Conservation (phyloP, 2,113 vertebrate species). For the Sialia sialis region DNA sequence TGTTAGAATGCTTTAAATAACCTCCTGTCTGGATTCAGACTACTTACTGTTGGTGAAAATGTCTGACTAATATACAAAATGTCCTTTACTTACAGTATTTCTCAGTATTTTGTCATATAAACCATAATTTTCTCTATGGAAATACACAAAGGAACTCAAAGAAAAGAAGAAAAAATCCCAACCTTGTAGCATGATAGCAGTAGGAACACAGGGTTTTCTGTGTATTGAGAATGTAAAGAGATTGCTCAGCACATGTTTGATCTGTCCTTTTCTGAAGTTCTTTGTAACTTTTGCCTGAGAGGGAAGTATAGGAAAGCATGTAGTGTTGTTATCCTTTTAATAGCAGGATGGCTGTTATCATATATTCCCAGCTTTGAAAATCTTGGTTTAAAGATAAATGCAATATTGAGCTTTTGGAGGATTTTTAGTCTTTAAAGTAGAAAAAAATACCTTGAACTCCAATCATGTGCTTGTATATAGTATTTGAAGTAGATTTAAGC, state of each 20-base stretch:
- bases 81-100: not conserved
- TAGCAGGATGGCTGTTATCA: not conserved
- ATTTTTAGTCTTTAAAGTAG: not conserved
- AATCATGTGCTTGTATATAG: not conserved
- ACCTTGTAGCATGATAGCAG: not conserved
- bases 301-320: not conserved
- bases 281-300: not conserved
- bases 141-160: not conserved
- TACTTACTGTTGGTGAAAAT: not conserved
- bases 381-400: not conserved
- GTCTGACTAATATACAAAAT: not conserved
- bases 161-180: not conserved
- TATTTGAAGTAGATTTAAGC: not conserved
- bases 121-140: not conserved
- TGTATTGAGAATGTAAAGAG: not conserved
- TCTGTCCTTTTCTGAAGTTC: not conserved
- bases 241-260: not conserved
- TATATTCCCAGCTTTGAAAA: not conserved
- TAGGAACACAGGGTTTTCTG: not conserved
- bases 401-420: not conserved
- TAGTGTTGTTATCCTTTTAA: not conserved
- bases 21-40: not conserved
- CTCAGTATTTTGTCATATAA: not conserved
- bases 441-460: not conserved
- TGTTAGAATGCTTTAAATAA: not conserved